Percentiles rank a stretch among this genome's conserved stretches.
Evolutionary conservation across 1,140 invertebrate genomes (phyloP).

Genomic region (Eulimnadia texana): DNA sequence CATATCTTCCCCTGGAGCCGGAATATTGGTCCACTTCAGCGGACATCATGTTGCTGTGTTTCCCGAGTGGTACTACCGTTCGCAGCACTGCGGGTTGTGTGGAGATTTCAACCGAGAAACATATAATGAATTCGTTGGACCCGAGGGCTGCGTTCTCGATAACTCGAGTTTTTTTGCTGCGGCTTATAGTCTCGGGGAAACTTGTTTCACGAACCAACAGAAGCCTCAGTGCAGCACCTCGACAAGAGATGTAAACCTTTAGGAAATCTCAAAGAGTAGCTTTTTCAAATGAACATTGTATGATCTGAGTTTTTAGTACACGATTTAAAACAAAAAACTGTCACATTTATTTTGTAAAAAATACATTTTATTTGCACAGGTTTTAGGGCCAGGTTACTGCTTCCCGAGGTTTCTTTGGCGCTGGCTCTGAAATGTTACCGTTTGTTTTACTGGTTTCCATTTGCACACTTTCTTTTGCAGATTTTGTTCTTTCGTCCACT

Average conservation of each 20-base stretch:
- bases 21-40: constrained; percentile 8
- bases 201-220: background rate
- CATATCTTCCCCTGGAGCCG: constrained; percentile 9
- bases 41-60: constrained; percentile 11
- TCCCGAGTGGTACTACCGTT: constrained; percentile 3
- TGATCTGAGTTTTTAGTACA: background rate
- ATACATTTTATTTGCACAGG: background rate
- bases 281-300: background rate
- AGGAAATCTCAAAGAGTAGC: background rate
- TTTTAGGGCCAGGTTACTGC: background rate
- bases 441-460: background rate
- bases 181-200: constrained; percentile 4
- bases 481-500: too few species aligned
- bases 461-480: background rate
- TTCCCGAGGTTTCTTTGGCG: background rate
- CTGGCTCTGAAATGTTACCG: background rate
- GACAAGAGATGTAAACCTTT: background rate
- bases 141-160: constrained; percentile 1
- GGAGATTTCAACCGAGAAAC: constrained; percentile 12
- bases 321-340: background rate
- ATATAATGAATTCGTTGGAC: background rate
- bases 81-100: constrained; percentile 11
- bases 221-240: background rate
- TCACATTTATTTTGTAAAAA: background rate
- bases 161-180: background rate